These are phyloP conservation scores for Aldrovandia affinis DNA, from an alignment of 2,797 vertebrate species.

Conservation along the genomic window DNA sequence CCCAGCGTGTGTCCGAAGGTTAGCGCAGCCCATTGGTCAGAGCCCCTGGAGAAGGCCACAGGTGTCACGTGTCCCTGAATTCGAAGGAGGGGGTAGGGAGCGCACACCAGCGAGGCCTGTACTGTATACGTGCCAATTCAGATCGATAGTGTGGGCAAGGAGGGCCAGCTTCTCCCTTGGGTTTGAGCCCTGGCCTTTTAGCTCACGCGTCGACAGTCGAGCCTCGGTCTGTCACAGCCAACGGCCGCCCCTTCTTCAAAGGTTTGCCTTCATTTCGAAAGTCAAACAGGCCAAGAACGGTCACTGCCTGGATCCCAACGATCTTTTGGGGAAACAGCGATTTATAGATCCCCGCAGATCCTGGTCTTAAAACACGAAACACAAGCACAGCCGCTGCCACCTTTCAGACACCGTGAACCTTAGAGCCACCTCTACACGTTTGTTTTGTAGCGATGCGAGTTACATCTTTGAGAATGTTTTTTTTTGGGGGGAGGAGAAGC, in stretches of 20 bases:
- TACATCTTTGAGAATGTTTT: constrained; percentile 1
- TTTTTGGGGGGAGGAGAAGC: neutral
- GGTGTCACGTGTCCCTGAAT: neutral
- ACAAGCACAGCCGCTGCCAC: neutral
- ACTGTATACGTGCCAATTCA: neutral
- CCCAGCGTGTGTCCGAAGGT: neutral
- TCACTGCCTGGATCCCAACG: neutral
- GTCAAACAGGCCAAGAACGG: neutral
- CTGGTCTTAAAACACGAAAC: neutral
- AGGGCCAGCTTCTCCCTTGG: neutral
- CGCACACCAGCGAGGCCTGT: neutral
- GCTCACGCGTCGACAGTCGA: too few relatives aligned
- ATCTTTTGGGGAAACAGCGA: neutral
- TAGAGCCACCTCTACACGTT: neutral
- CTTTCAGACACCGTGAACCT: neutral
- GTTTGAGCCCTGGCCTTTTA: neutral
- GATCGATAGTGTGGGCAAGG: neutral
- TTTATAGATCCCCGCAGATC: neutral
- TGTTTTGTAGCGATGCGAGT: neutral
- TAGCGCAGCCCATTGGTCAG: neutral
- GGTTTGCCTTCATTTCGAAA: neutral
- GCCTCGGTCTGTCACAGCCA: neutral
- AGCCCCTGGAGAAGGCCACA: neutral
- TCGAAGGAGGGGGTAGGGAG: neutral
- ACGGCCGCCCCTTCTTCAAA: too few relatives aligned